Evolutionary conservation across 2,888 invertebrate genomes (phyloP).

Genomic region (Xestobium rufovillosum): DNA sequence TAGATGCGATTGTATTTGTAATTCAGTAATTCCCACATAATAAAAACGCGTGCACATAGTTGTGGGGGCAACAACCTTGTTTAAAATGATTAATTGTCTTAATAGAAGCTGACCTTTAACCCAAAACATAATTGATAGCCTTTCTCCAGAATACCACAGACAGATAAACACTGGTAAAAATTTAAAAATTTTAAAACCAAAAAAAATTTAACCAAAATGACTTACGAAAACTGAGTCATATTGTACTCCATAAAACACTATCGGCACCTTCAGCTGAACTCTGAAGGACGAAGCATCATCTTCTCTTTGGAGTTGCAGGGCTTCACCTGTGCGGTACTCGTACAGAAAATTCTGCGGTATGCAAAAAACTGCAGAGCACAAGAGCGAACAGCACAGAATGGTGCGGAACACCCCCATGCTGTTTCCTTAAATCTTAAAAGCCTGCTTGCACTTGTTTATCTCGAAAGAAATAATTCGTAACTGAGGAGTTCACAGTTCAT

Average conservation of each 20-base stretch:
- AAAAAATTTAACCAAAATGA: constrained; percentile 33
- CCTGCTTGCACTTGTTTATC: neutral
- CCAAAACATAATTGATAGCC: neutral
- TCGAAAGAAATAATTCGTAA: neutral
- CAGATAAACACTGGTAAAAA: neutral
- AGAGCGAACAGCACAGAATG: constrained; percentile 36
- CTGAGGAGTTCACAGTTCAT: constrained; percentile 31
- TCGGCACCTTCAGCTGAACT: constrained; percentile 59
- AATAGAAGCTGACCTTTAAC: constrained; percentile 1
- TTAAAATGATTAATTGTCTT: neutral
- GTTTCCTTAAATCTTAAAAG: constrained; percentile 14
- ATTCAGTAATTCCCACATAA: too few relatives aligned
- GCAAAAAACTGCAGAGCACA: constrained; percentile 14
- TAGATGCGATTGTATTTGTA: too few relatives aligned
- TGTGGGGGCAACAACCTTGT: constrained; percentile 1
- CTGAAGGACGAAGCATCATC: constrained; percentile 61
- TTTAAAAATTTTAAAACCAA: constrained; percentile 3
- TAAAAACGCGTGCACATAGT: too few relatives aligned
- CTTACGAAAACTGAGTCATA: constrained; percentile 79
- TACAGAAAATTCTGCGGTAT: constrained; percentile 53
- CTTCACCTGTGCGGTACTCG: constrained; percentile 51
- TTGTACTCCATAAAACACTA: constrained; percentile 69
- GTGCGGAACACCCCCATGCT: constrained; percentile 42
- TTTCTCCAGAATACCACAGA: neutral
- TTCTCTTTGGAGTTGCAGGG: constrained; percentile 48